Evolutionary conservation across 92 coral and sea anemone genomes (phyloP).

Genomic region (Parazoanthus swiftii): DNA sequence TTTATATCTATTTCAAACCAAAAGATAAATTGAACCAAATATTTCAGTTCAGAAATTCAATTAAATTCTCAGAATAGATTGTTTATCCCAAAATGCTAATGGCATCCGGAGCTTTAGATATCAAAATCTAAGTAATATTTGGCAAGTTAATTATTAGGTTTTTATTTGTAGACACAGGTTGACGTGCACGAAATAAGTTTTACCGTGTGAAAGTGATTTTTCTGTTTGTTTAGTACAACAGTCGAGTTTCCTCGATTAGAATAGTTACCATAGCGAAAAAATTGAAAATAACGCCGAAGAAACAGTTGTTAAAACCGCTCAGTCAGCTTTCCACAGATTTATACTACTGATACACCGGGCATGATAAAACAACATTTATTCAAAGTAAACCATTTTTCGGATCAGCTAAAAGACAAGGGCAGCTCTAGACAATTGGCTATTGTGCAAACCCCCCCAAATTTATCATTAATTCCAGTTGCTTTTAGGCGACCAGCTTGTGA

Average conservation of each 20-base stretch:
- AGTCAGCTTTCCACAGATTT: background rate
- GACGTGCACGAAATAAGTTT: conserved; percentile 10
- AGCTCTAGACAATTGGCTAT: background rate
- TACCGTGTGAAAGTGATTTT: conserved; percentile 13
- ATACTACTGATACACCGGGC: background rate
- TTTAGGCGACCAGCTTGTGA: background rate
- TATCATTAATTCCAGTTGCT: background rate
- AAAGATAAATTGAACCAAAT: conserved; percentile 7
- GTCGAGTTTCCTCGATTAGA: conserved; percentile 15
- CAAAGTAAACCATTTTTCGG: background rate
- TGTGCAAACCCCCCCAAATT: background rate
- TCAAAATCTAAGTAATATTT: conserved; percentile 18
- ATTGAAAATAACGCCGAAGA: background rate
- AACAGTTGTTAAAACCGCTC: background rate
- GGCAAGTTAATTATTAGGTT: background rate
- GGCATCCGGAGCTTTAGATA: conserved; percentile 27
- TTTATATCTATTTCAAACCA: too few relatives aligned
- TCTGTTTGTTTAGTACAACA: conserved; percentile 1
- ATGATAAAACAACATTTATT: background rate
- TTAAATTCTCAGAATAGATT: conserved; percentile 14
- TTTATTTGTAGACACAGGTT: conserved; percentile 10
- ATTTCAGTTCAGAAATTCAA: conserved; percentile 14
- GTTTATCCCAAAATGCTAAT: conserved; percentile 34
- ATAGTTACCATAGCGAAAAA: conserved; percentile 35
- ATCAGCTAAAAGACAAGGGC: background rate